A percentile compares a stretch with the other conserved stretches of the same genome.
These are phyloP conservation scores for Patella pellucida DNA, from an alignment of 2,888 invertebrate genomes.

Conservation along the genomic window DNA sequence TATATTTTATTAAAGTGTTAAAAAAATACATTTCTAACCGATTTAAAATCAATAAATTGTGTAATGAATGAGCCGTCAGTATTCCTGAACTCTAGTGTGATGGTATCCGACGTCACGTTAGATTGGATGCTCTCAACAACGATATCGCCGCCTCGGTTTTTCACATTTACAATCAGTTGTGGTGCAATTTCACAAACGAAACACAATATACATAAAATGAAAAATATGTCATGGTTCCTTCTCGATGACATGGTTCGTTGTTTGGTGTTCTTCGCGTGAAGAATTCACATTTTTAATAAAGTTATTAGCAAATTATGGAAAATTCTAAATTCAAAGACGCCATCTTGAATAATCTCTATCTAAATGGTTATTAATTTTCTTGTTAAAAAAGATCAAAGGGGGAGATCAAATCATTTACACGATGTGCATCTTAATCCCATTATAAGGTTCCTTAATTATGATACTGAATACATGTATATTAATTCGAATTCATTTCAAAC, in stretches of 20 bases:
- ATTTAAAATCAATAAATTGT: constrained; percentile 93
- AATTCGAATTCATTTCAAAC: too few relatives aligned
- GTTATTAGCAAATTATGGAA: too few relatives aligned
- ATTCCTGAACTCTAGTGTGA: constrained; percentile 88
- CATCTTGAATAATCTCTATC: too few relatives aligned
- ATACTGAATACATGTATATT: too few relatives aligned
- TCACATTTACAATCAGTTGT: constrained; percentile 69
- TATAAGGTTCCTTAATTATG: too few relatives aligned
- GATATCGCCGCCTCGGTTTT: constrained; percentile 89
- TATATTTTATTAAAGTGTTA: too few relatives aligned
- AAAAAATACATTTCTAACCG: constrained; percentile 78
- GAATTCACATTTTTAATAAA: not conserved
- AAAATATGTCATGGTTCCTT: not conserved
- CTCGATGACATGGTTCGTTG: not conserved
- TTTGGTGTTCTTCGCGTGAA: not conserved
- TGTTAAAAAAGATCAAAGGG: too few relatives aligned
- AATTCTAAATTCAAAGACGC: too few relatives aligned
- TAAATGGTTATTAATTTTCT: too few relatives aligned
- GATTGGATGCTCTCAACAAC: constrained; percentile 92
- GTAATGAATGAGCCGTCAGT: constrained; percentile 92
- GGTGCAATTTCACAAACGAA: not conserved
- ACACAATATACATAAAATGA: not conserved
- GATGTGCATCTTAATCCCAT: too few relatives aligned
- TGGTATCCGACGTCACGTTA: constrained; percentile 90
- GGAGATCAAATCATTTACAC: too few relatives aligned